Base-by-base conservation (phyloP, 2,797 vertebrate genomes). In the Myotis planiceps region DNA sequence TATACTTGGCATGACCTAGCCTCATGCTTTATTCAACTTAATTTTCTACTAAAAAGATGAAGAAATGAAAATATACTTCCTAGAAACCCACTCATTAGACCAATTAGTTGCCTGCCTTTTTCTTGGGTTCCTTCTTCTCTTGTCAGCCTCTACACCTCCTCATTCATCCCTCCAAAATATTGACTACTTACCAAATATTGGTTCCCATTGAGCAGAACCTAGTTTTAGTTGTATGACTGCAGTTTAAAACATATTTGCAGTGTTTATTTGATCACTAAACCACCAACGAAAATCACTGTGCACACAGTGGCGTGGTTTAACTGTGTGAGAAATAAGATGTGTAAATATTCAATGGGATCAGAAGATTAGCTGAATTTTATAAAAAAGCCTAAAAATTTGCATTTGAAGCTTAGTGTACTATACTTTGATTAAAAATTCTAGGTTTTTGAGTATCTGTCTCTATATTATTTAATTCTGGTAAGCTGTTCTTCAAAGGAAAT, bases 401-500 rank as follows among this genome's bases (percentile, higher is more conserved):
- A 96, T 79, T 60, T 93, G 81, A 95, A 87, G 68, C 71, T 94
- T 87, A 55, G 13, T 89, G 3, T 55, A 74, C 71, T 80, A 93
- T 81, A 76, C 34, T 87, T 94, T 95, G 45, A 95, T 89, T 91
- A 91, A 91, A 95, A 96, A 96, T 92, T 55, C 63, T 84, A 53
- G 45, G 5, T 37, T 93, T 96, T 80, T 69, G 47, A 78, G 16
- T 94, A 65, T 96, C 95, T 93, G 60, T 92, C 34, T 90, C 47
- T 25, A 37, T 74, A 60, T 97, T 94, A 82, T 88, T 88, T 93
- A 90, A 95, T 93, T 96, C 32, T 75, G 6, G 34, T 94, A 92
- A 95, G 58, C 86, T 95, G 18, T 95, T 95, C 68, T 95, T 97
- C 45, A 94, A 92, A 97, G 15, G 88, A 42, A 86, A 91, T 91